Evolutionary conservation across 2,113 vertebrate genomes (phyloP).

Genomic region (Triplophysa siluroides): DNA sequence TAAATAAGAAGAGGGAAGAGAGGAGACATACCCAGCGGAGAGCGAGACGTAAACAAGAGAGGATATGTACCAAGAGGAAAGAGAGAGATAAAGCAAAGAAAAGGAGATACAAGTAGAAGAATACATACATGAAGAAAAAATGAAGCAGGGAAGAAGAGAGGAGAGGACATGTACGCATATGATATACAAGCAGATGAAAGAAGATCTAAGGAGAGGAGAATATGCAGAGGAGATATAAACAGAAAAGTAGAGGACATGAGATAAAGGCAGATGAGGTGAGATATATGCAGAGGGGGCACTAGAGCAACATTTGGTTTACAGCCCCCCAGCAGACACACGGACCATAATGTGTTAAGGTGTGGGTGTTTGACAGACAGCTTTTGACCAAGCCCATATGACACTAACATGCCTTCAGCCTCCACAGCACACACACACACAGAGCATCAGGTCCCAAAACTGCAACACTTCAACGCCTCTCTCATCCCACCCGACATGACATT

Average conservation of each 20-base stretch:
- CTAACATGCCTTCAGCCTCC: conserved; percentile 41
- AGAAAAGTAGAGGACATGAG: background rate
- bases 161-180: background rate
- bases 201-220: background rate
- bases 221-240: background rate
- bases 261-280: background rate
- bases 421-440: conserved; percentile 5
- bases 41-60: conserved; percentile 7
- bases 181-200: background rate
- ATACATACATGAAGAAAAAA: background rate
- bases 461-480: conserved; percentile 9
- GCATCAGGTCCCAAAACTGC: conserved; percentile 13
- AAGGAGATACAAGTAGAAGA: background rate
- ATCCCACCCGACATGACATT: conserved; percentile 27
- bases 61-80: background rate
- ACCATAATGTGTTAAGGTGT: conserved; percentile 46
- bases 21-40: background rate
- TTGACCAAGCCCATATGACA: conserved; percentile 44
- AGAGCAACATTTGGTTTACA: conserved; percentile 26
- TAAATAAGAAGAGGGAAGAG: background rate
- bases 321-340: conserved; percentile 20
- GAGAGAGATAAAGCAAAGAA: background rate
- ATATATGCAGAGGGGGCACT: background rate
- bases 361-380: conserved; percentile 47
- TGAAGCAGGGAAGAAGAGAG: background rate